phyloP scores from a whole-genome alignment of 1,140 invertebrate species.

The Metopolophium dirhodum region DNA sequence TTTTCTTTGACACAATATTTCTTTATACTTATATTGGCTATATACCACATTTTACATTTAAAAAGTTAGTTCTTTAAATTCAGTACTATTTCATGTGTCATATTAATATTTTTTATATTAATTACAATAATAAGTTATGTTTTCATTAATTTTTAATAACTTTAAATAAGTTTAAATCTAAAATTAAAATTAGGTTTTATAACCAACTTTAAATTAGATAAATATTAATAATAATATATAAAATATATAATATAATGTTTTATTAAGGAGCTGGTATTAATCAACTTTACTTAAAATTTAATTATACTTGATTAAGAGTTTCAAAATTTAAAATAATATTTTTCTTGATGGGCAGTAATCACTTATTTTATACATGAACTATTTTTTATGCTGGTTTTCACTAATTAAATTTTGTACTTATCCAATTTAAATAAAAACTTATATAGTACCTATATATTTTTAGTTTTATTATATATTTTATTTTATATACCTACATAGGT shows the following conservation, averaged over 20 bases:
- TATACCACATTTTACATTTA: not conserved
- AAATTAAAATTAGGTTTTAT: not conserved
- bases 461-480: too few relatives aligned
- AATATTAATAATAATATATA: too few relatives aligned
- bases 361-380: not conserved
- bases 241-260: too few relatives aligned
- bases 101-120: not conserved
- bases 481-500: too few relatives aligned
- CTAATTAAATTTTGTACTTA: not conserved
- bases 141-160: too few relatives aligned
- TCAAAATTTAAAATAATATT: not conserved
- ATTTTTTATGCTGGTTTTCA: not conserved
- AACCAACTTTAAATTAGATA: too few relatives aligned
- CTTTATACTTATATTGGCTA: too few relatives aligned
- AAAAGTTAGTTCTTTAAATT: not conserved
- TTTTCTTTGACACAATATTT: not conserved
- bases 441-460: too few relatives aligned
- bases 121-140: not conserved
- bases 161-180: not conserved
- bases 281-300: not conserved
- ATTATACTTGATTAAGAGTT: not conserved
- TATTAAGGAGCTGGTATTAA: not conserved
- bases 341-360: not conserved
- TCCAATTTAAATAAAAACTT: not conserved
- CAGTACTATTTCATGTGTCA: not conserved